Base-by-base conservation (phyloP, 1,140 invertebrate genomes). In the Drosophila sp. region DNA sequence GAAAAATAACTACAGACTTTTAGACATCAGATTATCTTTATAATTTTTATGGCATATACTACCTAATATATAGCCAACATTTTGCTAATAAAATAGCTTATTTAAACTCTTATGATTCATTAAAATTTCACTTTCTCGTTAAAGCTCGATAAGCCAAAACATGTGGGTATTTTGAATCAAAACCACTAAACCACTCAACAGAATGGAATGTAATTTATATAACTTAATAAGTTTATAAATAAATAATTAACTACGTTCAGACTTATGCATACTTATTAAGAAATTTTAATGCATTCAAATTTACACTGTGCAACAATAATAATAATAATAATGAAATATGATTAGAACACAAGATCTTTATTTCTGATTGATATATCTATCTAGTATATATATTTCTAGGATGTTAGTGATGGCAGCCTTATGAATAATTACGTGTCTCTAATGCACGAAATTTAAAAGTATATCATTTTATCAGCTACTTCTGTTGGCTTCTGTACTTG, bases 401-500 rank as follows among this genome's bases (percentile, higher is more conserved):
- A n/a, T n/a, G n/a, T n/a, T n/a, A n/a, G n/a, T n/a, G n/a, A n/a
- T n/a, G 21, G 21, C 4, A 2, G 21, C 4, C 21, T 21, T 21
- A 21, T 1, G 1, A 21, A 4, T 29, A 29, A 29, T 29, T 6
- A 29, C 27, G 1, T 29, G 4, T 7, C 4, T 3, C 2, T 6
- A 7, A 29, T 29, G 27, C 27, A 29, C 1, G 1, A 4, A 29
- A 4, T 29, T 29, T 29, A 6, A 7, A 4, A 29, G 6, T 29
- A 7, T 7, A 2, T 29, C 7, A 4, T 7, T 0, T 7, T 6
- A 29, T 29, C 27, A 6, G 7, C 3, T 5, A 29, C 1, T 8
- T 21, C n/a, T 11, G n/a, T n/a, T 32, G 40, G 43, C 65, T 69
- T 53, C 57, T 51, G 40, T 45, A 29, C 36, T 7, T 82, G 80